These are phyloP conservation scores for Trachelus tabidus DNA, from an alignment of 2,888 invertebrate species.

Conservation along the genomic window DNA sequence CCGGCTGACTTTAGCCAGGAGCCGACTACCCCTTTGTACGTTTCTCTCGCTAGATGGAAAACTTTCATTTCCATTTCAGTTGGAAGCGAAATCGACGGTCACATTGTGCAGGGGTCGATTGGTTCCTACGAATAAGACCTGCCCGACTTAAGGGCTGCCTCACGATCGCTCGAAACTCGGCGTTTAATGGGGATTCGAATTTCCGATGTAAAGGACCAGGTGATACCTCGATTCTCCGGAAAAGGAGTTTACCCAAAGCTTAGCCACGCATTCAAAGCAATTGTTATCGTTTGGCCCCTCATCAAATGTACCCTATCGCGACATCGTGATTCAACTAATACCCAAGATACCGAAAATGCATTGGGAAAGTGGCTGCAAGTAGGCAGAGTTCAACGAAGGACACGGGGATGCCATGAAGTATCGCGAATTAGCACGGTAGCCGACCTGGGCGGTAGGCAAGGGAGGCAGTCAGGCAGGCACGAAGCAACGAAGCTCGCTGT, in stretches of 20 bases:
- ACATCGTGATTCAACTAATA: neutral
- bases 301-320: neutral
- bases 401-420: neutral
- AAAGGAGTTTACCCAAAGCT: neutral
- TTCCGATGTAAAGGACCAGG: neutral
- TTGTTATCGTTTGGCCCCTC: neutral
- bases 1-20: neutral
- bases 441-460: neutral
- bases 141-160: neutral
- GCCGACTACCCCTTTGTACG: neutral
- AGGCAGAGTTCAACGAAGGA: neutral
- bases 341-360: neutral
- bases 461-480: neutral
- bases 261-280: neutral
- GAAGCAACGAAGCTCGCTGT: neutral
- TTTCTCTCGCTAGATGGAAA: neutral
- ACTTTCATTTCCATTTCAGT: neutral
- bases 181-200: neutral
- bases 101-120: neutral
- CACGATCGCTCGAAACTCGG: neutral
- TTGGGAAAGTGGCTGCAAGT: neutral
- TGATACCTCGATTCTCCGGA: neutral
- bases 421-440: neutral
- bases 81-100: neutral
- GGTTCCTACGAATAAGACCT: neutral